Percentiles rank a stretch among this genome's conserved stretches.
These are phyloP conservation scores for Myiopsitta monachus DNA, from an alignment of 2,113 vertebrate genomes.

Conservation along the genomic window DNA sequence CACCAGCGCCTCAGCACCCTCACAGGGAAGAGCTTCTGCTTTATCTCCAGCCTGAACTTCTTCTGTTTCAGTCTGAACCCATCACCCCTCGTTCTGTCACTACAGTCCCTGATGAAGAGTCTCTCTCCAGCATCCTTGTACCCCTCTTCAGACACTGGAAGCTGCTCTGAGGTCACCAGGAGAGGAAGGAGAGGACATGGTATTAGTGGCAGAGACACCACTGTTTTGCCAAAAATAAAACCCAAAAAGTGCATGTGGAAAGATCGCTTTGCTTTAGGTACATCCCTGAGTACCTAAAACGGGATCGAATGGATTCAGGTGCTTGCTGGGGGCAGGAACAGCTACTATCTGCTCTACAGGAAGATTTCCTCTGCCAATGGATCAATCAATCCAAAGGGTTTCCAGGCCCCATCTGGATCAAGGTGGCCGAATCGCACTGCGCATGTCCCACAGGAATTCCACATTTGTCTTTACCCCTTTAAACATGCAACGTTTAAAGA, in stretches of 20 bases:
- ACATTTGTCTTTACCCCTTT: not conserved
- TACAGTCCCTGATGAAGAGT: not conserved
- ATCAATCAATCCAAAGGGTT: not conserved
- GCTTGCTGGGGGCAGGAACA: not conserved
- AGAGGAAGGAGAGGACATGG: not conserved
- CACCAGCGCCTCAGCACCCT: not conserved
- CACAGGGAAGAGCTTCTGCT: not conserved
- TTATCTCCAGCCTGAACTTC: no score
- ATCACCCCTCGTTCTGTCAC: not conserved
- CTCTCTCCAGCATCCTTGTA: not conserved
- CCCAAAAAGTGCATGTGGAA: accelerated
- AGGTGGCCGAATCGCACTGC: accelerated
- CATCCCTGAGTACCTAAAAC: accelerated
- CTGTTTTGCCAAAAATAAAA: not conserved
- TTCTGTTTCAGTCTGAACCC: not conserved
- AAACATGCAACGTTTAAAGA: accelerated
- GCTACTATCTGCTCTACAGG: not conserved
- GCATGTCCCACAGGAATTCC: accelerated
- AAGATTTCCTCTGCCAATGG: not conserved
- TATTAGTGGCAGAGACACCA: accelerated
- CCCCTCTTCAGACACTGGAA: not conserved
- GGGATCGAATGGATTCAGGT: not conserved
- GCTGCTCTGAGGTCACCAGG: not conserved
- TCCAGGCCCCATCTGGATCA: not conserved
- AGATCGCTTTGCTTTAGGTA: accelerated